These are phyloP conservation scores for Galerucella calmariensis DNA, from an alignment of 2,888 invertebrate species.

Conservation along the genomic window DNA sequence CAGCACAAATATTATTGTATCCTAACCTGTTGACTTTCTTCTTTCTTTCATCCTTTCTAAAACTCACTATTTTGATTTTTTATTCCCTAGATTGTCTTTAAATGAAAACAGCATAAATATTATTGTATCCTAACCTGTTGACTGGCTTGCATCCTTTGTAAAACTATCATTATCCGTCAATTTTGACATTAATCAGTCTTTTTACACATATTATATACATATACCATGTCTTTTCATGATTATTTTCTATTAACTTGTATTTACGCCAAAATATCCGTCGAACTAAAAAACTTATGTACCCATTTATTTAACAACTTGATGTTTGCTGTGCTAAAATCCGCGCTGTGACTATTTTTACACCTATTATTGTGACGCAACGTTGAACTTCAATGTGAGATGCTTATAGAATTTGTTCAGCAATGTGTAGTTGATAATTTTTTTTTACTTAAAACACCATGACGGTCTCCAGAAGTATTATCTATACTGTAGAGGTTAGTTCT, in stretches of 20 bases:
- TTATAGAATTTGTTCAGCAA: constrained; percentile 10
- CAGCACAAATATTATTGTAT: background rate
- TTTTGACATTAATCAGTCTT: constrained; percentile 40
- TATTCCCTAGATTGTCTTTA: no score
- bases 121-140: background rate
- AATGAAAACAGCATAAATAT: background rate
- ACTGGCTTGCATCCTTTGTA: background rate
- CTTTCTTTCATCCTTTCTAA: no score
- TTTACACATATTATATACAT: constrained; percentile 38
- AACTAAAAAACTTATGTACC: constrained; percentile 24
- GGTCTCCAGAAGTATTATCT: constrained; percentile 24
- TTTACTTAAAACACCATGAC: constrained; percentile 23
- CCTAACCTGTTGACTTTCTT: background rate
- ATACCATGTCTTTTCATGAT: constrained; percentile 47
- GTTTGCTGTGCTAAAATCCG: constrained; percentile 38
- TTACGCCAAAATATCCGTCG: constrained; percentile 40
- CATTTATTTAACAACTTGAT: constrained; percentile 30
- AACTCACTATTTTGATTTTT: background rate
- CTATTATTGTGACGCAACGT: constrained; percentile 23
- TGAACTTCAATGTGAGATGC: constrained; percentile 18
- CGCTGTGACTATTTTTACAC: constrained; percentile 47
- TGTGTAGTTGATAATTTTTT: constrained; percentile 24
- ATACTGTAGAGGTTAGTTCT: constrained; percentile 52
- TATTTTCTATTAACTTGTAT: constrained; percentile 49
- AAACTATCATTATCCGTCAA: constrained; percentile 3